Evolutionary conservation across 2,797 vertebrate species (phyloP).

Genomic region (Peromyscus nudipes): DNA sequence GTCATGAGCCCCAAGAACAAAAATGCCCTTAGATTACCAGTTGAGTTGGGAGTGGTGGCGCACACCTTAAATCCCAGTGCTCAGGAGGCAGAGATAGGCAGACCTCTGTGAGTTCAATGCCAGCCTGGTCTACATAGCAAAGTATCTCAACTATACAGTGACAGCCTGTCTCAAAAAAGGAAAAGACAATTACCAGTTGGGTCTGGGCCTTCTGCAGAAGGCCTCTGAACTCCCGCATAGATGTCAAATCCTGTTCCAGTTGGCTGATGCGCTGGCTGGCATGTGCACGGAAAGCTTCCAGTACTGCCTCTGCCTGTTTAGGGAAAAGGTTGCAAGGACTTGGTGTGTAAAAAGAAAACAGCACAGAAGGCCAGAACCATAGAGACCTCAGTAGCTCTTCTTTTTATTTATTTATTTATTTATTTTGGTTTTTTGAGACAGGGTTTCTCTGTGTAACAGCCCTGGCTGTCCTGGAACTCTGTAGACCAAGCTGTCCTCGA

Average conservation of each 20-base stretch:
- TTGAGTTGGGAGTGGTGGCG: conserved; percentile 67
- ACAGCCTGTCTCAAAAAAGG: not conserved
- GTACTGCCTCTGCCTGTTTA: conserved; percentile 89
- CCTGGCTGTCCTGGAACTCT: no score
- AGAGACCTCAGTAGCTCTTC: not conserved
- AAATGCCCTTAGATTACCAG: conserved; percentile 88
- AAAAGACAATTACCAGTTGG: conserved; percentile 89
- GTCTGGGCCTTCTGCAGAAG: conserved; percentile 85
- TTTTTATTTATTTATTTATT: no score
- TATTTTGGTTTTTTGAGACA: no score
- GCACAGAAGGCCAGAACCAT: conserved; percentile 11
- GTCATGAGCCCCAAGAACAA: conserved; percentile 38
- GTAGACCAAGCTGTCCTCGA: no score
- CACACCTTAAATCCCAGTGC: not conserved
- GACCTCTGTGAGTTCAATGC: not conserved
- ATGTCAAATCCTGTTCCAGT: conserved; percentile 89
- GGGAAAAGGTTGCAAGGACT: conserved; percentile 8
- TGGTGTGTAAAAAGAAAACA: not conserved
- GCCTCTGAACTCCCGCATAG: conserved; percentile 88
- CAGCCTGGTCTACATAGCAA: not conserved
- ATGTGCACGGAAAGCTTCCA: conserved; percentile 90
- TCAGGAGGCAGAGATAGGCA: not conserved
- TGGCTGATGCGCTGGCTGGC: conserved; percentile 88
- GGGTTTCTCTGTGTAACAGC: no score
- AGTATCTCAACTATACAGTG: not conserved